Evolutionary conservation across 2,888 invertebrate genomes (phyloP).

Genomic region (Amphipoea oculea): DNA sequence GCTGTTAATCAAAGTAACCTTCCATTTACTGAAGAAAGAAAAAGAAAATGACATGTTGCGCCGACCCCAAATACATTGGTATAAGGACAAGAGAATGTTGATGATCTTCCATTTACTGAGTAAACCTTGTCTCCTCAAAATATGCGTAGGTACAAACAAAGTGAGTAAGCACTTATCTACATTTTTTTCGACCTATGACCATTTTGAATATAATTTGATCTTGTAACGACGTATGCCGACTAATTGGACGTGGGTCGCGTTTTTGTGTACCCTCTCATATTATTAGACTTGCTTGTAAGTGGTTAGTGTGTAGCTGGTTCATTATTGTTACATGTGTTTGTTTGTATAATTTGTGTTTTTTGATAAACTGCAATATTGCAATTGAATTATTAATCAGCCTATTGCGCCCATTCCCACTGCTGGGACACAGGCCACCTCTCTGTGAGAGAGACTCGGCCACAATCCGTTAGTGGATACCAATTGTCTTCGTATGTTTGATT

Average conservation of each 20-base stretch:
- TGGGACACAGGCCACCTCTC: too few relatives aligned
- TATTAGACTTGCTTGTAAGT: slow-evolving; percentile 22
- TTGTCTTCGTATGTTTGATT: too few relatives aligned
- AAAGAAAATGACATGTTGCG: not conserved
- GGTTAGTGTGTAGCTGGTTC: not conserved
- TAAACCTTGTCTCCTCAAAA: not conserved
- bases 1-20: not conserved
- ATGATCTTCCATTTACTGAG: not conserved
- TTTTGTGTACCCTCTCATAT: slow-evolving; percentile 55
- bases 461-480: too few relatives aligned
- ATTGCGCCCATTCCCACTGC: too few relatives aligned
- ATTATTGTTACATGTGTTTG: slow-evolving; percentile 1
- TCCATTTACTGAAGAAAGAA: not conserved
- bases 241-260: slow-evolving; percentile 72
- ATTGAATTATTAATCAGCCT: not conserved
- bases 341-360: not conserved
- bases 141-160: slow-evolving; percentile 10
- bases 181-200: slow-evolving; percentile 63
- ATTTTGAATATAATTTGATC: slow-evolving; percentile 66
- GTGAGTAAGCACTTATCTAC: slow-evolving; percentile 2
- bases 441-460: too few relatives aligned
- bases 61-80: not conserved
- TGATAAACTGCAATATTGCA: slow-evolving; percentile 10
- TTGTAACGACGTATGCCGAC: slow-evolving; percentile 65
- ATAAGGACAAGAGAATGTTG: not conserved